Evolutionary conservation across 2,888 invertebrate genomes (phyloP), one percentile per base, ranked within the genome.

Genomic region (Meta bourneti): DNA sequence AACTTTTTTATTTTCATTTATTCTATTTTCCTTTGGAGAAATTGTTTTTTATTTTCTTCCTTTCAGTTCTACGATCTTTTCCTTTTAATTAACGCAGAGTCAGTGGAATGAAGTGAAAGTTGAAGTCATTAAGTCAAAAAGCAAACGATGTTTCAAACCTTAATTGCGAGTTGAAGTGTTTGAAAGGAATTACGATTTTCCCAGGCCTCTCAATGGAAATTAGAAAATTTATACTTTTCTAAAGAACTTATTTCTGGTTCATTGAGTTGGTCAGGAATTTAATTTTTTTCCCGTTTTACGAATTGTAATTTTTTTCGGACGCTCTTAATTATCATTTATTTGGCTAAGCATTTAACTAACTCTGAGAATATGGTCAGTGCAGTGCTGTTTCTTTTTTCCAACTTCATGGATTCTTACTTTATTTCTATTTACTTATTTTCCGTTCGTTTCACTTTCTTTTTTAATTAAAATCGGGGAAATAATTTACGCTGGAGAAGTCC

Each of bases 61-160:
- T 82, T 71, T 51, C 72, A 71, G 54, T 34, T 86, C 77, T 49
- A 51, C 49, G 85, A 81, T 81, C 81, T 75, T 61, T 75, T 34
- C 74, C 61, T 74, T 81, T 88, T 88, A 88, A 88, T 88, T 88
- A 88, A 88, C 49, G 70, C 8, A 69, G 75, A 71, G 34, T 34
- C n/a, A 20, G 49, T 11, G 74, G 54, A 86, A 81, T 88, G 74
- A 81, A 88, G 88, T 88, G 88, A 88, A 88, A 87, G 87, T 87
- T 72, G 54, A 87, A 88, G 88, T 88, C 88, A 88, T 88, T 88
- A 88, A 88, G 88, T 88, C 88, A 69, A 88, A 61, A 88, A 88
- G 81, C 49, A 88, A 81, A 69, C 74, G 61, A 75, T 81, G 88
- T 88, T 88, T 88, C 88, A 51, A 72, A 20, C 80, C 69, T 74